A percentile compares a stretch with the other conserved stretches of the same genome.
Evolutionary conservation across 1,140 invertebrate species (phyloP).

Genomic region (Diploscapter pachys): DNA sequence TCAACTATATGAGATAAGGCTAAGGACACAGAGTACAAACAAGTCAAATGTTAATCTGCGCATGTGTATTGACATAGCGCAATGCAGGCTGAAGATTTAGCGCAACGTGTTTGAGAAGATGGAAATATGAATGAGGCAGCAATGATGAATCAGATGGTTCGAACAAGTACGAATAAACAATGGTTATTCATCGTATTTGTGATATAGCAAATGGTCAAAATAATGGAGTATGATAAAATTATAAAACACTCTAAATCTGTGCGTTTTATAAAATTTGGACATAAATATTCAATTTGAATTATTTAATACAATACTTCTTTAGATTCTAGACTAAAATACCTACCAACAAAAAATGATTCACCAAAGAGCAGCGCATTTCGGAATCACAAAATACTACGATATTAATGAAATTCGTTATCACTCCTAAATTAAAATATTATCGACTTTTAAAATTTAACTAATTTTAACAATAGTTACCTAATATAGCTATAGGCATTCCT

Average conservation of each 20-base stretch:
- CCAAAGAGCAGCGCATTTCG: slow-evolving; percentile 52
- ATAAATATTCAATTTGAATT: slow-evolving; percentile 34
- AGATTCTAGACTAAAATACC: neutral
- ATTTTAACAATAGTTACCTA: neutral
- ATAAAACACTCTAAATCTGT: neutral
- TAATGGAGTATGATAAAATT: neutral
- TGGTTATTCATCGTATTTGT: slow-evolving; percentile 9
- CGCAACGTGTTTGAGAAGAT: too few relatives aligned
- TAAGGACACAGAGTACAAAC: too few relatives aligned
- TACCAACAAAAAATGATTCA: slow-evolving; percentile 55
- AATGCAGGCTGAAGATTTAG: too few relatives aligned
- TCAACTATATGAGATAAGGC: too few relatives aligned
- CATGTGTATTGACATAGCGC: too few relatives aligned
- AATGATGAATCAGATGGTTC: too few relatives aligned
- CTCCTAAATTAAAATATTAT: slow-evolving; percentile 24
- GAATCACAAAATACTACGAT: slow-evolving; percentile 52
- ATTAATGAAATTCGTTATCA: slow-evolving; percentile 55
- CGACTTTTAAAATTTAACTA: too few relatives aligned
- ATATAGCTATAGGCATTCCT: slow-evolving; percentile 6
- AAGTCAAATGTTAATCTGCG: too few relatives aligned
- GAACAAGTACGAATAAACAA: neutral
- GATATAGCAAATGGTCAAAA: neutral
- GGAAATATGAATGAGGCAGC: too few relatives aligned
- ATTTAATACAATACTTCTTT: slow-evolving; percentile 38
- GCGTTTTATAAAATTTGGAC: neutral